Evolutionary conservation across 2,888 invertebrate genomes (phyloP), one percentile per base, ranked within the genome.

Genomic region (Dicyrtomina minuta): DNA sequence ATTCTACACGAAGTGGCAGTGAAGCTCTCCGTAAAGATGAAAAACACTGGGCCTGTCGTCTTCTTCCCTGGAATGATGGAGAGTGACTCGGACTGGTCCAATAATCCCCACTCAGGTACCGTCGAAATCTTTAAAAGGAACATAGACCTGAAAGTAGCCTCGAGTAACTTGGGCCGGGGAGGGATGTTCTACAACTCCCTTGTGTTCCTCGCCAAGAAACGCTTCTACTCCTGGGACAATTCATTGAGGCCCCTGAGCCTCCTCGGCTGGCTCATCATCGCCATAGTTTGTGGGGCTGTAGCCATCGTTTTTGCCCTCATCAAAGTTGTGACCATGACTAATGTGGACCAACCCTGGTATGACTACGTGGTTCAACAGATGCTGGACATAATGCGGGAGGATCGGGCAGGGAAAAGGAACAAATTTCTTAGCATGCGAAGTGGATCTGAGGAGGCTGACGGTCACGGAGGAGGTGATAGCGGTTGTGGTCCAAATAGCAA

Each of bases 261-360:
- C 10, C 66, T 69, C 0, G 72, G 74, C 2, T 76, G 76, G 76
- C 39, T 75, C n/a, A 72, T 72, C 2, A 71, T 76, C 26, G 43
- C 73, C 1, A 58, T 68, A 0, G 71, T 70, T 0, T 75, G 74
- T 46, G 66, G 69, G 1, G 51, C 65, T 1, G 72, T 73, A 5
- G 73, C 74, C 1, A 60, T 75, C 3, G 70, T 72, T 5, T 73
- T 76, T 59, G 72, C 66, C 0, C 24, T 71, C 15, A 71, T 76
- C 5, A 76, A 74, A 70, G 56, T 72, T 5, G 26, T 75, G 2
- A 73, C 75, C 10, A 55, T 75, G 62, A 73, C 64, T 24, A 75
- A 72, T 53, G 53, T 72, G 10, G 75, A 75, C 17, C 70, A 73
- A 22, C 73, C 76, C 15, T 73, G 74, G 71, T 72, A 76, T 51